Base-by-base conservation (phyloP, 2,113 vertebrate species). In the Macrotis lagotis region DNA sequence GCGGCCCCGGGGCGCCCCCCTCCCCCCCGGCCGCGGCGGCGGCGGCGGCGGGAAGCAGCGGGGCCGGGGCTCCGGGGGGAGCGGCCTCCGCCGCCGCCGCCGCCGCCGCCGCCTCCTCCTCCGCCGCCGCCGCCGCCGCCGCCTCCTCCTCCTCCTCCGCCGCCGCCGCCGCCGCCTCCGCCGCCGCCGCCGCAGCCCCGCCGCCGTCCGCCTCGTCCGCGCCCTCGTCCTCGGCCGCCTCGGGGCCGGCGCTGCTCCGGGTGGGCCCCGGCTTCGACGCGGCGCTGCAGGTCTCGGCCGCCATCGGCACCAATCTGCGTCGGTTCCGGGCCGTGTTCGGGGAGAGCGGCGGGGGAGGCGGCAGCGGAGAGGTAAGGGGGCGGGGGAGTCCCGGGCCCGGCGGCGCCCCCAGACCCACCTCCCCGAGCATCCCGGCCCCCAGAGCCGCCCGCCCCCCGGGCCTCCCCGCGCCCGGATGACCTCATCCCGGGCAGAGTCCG, bases 271-370 rank as follows among this genome's bases (percentile, higher is more conserved):
- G 99, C 93, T 99, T 99, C 99, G 99, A 99, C 97, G 99, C 99
- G 98, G 99, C 99, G 98, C 98, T 99, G 98, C 99, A 99, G 98
- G 99, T 99, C 98, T 99, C 99, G 90, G 99, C 99, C 98, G 99
- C 99, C 97, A 99, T 99, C 98, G 99, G 99, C 98, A 99, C 98
- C 98, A 99, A 99, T 99, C 99, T 99, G 99, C 99, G 99, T 98
- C 99, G 99, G 98, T 99, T 99, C 99, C 99, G 99, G 98, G 99
- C 99, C 98, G 99, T 99, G 99, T 99, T 99, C 98, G 99, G 99
- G 97, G 99, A 99, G 98, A 99, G 99, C 98, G 99, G 99, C 98
- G 99, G 99, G 52, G 98, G 98, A 98, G 99, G 99, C 97, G 99
- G 99, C 99, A 99, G 99, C 98, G 99, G 98, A 98, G 99, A 99